These are phyloP conservation scores for Pollenia griseotomentosa DNA, from an alignment of 2,888 invertebrate genomes.

Conservation along the genomic window DNA sequence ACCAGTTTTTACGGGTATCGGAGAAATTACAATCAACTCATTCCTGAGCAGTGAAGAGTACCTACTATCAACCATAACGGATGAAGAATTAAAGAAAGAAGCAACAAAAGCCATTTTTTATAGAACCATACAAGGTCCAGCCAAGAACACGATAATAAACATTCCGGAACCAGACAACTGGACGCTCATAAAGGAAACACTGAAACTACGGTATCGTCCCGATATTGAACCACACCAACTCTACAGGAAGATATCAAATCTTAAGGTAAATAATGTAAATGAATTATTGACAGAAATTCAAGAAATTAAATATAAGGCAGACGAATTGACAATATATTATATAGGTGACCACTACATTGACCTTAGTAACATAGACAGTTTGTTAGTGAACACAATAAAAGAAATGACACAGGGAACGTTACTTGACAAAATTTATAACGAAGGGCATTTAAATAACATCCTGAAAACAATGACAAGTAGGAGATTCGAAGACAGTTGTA, in stretches of 20 bases:
- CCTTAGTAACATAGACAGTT: constrained; percentile 51
- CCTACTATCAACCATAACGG: not conserved
- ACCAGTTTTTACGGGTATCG: constrained; percentile 11
- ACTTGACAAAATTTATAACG: constrained; percentile 55
- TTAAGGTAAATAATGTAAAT: constrained; percentile 49
- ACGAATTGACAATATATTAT: constrained; percentile 64
- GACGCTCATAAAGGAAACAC: constrained; percentile 29
- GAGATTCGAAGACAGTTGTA: too few species aligned
- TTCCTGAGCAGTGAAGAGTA: constrained; percentile 12
- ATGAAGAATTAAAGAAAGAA: constrained; percentile 14
- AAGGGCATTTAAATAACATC: too few species aligned
- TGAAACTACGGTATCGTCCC: constrained; percentile 61
- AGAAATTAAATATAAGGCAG: constrained; percentile 13
- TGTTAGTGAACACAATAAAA: constrained; percentile 47
- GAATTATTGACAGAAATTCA: constrained; percentile 14
- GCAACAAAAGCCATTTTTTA: not conserved
- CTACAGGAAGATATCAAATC: constrained; percentile 37
- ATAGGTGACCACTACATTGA: constrained; percentile 55
- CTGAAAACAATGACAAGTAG: too few species aligned
- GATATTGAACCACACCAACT: constrained; percentile 49
- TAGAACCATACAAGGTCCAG: not conserved
- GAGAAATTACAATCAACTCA: constrained; percentile 16
- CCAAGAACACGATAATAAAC: not conserved
- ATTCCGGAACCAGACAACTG: constrained; percentile 3
- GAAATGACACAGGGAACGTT: constrained; percentile 58